A percentile compares a stretch with the other conserved stretches of the same genome.
Evolutionary conservation across 1,140 invertebrate genomes (phyloP).

Genomic region (Drosophila persimilis): DNA sequence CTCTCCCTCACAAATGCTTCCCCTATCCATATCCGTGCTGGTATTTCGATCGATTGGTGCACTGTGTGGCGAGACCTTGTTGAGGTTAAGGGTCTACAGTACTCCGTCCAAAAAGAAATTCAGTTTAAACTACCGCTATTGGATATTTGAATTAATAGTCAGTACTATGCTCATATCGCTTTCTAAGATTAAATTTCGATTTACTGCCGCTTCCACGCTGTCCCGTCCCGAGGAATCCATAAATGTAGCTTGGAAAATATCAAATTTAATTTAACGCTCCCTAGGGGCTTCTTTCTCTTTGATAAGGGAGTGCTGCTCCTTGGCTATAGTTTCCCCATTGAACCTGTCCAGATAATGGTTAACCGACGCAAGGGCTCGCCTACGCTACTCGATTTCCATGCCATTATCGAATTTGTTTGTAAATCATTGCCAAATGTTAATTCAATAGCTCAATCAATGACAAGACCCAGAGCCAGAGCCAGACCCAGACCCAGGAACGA

Average conservation of each 20-base stretch:
- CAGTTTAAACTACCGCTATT: no score
- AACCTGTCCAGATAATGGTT: conserved; percentile 26
- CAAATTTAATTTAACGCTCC: conserved; percentile 40
- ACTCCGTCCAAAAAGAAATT: no score
- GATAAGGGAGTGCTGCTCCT: conserved; percentile 32
- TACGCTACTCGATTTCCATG: conserved; percentile 29
- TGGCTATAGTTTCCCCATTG: conserved; percentile 22
- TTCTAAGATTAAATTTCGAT: background rate
- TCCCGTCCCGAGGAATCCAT: conserved; percentile 16
- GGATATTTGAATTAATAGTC: no score
- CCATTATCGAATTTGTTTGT: conserved; percentile 77
- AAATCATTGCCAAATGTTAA: conserved; percentile 80
- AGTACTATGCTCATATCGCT: no score
- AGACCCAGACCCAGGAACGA: background rate
- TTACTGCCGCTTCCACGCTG: background rate
- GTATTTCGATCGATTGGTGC: conserved; percentile 37
- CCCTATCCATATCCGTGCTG: no score
- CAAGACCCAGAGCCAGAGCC: conserved; percentile 24
- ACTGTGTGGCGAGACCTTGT: conserved; percentile 19
- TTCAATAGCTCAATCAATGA: conserved; percentile 77
- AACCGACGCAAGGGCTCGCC: conserved; percentile 24
- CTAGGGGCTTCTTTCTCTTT: conserved; percentile 21
- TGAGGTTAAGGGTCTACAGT: conserved; percentile 22
- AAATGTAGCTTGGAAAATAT: conserved; percentile 39
- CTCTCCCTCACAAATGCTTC: no score